phyloP scores from a whole-genome alignment of 2,797 vertebrate species.

The Gymnocypris eckloni region DNA sequence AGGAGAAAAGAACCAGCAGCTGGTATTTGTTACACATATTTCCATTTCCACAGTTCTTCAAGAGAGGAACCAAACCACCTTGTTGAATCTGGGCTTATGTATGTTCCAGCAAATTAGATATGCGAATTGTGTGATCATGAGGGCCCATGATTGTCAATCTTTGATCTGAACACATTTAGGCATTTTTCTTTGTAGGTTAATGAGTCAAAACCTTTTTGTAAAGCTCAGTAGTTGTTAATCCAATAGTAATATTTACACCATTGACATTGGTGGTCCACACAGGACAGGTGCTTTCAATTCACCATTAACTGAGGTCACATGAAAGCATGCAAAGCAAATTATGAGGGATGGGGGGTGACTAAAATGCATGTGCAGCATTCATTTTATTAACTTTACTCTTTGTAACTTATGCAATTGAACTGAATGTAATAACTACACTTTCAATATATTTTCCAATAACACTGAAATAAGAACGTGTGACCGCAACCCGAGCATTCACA shows the following conservation, averaged over 20 bases:
- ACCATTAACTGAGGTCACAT: not conserved
- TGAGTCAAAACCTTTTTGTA: not conserved
- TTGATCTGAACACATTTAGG: not conserved
- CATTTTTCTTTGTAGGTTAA: not conserved
- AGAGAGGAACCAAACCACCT: constrained; percentile 20
- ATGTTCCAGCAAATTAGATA: not conserved
- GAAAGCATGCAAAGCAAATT: not conserved
- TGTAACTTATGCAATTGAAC: too few species aligned
- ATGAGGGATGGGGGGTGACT: not conserved
- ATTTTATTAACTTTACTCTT: too few species aligned
- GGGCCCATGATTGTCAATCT: not conserved
- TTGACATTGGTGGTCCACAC: not conserved
- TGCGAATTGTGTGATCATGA: not conserved
- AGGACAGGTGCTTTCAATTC: not conserved
- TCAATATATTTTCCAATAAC: too few species aligned
- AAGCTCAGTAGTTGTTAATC: not conserved
- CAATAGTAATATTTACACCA: not conserved
- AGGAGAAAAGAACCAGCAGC: constrained; percentile 40
- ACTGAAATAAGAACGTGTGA: too few species aligned
- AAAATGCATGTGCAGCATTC: too few species aligned
- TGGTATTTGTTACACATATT: constrained; percentile 53
- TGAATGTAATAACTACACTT: too few species aligned
- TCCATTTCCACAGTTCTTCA: constrained; percentile 37
- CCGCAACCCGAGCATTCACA: too few species aligned
- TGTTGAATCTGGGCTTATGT: constrained; percentile 9